Percentiles rank a stretch among this genome's conserved stretches.
These are phyloP conservation scores for Cochlearius cochlearius DNA, from an alignment of 2,113 vertebrate genomes.

Conservation along the genomic window DNA sequence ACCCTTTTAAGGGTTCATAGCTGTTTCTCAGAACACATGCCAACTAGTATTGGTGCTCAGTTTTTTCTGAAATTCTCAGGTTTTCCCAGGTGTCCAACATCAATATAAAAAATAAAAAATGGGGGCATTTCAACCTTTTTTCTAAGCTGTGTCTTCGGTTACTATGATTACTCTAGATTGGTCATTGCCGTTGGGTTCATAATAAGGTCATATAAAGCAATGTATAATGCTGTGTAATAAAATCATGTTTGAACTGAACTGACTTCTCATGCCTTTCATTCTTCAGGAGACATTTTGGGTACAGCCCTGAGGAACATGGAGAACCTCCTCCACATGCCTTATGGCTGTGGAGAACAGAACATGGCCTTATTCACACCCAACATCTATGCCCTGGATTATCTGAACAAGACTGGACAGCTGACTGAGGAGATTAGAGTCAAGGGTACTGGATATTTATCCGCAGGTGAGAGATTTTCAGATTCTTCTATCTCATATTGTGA, in stretches of 20 bases:
- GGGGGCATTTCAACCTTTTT: neutral
- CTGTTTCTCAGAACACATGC: neutral
- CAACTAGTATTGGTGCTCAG: neutral
- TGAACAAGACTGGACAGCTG: slow-evolving; percentile 79
- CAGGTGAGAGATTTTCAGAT: slow-evolving; percentile 70
- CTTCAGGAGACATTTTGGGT: slow-evolving; percentile 84
- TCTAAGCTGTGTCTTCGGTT: neutral
- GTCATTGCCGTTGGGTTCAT: neutral
- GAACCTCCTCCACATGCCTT: slow-evolving; percentile 77
- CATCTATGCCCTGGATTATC: slow-evolving; percentile 80
- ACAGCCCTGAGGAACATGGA: slow-evolving; percentile 80
- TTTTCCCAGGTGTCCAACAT: neutral
- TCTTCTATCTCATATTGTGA: neutral
- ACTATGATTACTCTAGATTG: neutral
- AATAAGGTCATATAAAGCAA: neutral
- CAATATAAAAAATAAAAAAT: neutral
- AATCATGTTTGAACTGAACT: neutral
- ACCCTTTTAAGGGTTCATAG: neutral
- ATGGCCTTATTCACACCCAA: slow-evolving; percentile 84
- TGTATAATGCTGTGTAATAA: neutral
- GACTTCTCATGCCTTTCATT: neutral
- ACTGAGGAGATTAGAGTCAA: slow-evolving; percentile 66
- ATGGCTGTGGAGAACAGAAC: slow-evolving; percentile 85
- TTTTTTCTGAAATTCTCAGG: neutral
- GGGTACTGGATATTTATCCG: slow-evolving; percentile 71